Evolutionary conservation across 2,888 invertebrate species (phyloP).

Genomic region (Agonopterix subpropinquella): DNA sequence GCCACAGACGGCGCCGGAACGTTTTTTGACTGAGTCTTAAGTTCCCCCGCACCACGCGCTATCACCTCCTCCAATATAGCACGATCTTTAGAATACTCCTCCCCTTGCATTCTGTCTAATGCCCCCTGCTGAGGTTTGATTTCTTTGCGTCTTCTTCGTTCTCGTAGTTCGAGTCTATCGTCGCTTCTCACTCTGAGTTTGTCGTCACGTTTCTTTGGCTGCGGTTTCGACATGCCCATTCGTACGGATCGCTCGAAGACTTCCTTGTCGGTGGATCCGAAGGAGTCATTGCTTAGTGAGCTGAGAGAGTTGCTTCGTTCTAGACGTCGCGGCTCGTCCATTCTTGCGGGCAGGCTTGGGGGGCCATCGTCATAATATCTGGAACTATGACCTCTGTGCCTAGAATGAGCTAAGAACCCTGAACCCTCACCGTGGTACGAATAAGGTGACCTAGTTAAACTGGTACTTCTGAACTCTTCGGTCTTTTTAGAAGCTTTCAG

Average conservation of each 20-base stretch:
- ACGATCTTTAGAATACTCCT: conserved; percentile 39
- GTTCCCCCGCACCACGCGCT: conserved; percentile 65
- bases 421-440: conserved; percentile 27
- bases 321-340: conserved; percentile 23
- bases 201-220: conserved; percentile 21
- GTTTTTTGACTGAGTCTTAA: conserved; percentile 78
- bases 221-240: conserved; percentile 78
- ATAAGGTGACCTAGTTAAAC: conserved; percentile 21
- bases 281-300: conserved; percentile 67
- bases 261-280: conserved; percentile 77
- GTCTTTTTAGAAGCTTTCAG: conserved; percentile 19
- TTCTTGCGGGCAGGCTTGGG: conserved; percentile 34
- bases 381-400: conserved; percentile 15
- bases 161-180: conserved; percentile 25
- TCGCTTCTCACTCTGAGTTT: conserved; percentile 35
- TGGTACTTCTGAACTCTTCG: conserved; percentile 20
- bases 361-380: conserved; percentile 32
- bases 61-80: conserved; percentile 80
- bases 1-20: conserved; percentile 83
- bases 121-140: conserved; percentile 21
- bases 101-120: conserved; percentile 39
- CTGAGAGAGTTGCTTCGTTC: conserved; percentile 48
- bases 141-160: conserved; percentile 4
- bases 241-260: conserved; percentile 87
- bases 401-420: conserved; percentile 14